Base-by-base conservation (phyloP, 2,888 invertebrate species). In the Cephonodes hylas region DNA sequence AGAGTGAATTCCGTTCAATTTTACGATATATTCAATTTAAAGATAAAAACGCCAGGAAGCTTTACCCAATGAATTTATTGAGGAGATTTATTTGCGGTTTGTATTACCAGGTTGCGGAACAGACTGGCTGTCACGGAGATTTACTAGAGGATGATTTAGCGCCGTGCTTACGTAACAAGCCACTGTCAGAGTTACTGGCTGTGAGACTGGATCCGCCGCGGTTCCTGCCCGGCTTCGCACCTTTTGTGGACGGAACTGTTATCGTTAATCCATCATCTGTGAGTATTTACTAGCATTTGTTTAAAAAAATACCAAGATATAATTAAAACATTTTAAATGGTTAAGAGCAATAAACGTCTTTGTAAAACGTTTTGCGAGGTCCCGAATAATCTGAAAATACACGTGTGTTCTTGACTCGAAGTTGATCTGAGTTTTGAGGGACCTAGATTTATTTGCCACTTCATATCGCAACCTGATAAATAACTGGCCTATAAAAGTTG, bases 181-280 rank as follows among this genome's bases (percentile, higher is more conserved):
- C 95, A n/a, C 93, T 97, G 23, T 92, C 94, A 20, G 95, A 96
- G 69, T 91, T 97, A 63, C 93, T 97, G 62, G 93, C 95, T 42
- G 95, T 97, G 46, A 93, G 94, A 73, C 93, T 97, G 61, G 96
- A 97, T 76, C 95, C 96, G 34, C 98, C 98, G 6, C 91, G 94
- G 75, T 97, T 97, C 85, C 94, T 98, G 60, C 96, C 97, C 38
- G 97, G 97, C 22, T 98, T 98, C 83, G 98, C 98, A n/a, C 98
- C 98, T 2, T 98, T 98, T 83, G 95, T 98, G 72, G 98, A 98
- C 86, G 98, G 98, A 71, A 97, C 97, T 25, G 96, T 97, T 67
- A 94, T 97, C 70, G 94, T 95, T 59, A 94, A 94, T 78, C 94
- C 95, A 61, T 89, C 89, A 78, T 93, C 88, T 83, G 94, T 94